phyloP scores from a whole-genome alignment of 2,888 invertebrate genomes.

The Aphidoletes aphidimyza region DNA sequence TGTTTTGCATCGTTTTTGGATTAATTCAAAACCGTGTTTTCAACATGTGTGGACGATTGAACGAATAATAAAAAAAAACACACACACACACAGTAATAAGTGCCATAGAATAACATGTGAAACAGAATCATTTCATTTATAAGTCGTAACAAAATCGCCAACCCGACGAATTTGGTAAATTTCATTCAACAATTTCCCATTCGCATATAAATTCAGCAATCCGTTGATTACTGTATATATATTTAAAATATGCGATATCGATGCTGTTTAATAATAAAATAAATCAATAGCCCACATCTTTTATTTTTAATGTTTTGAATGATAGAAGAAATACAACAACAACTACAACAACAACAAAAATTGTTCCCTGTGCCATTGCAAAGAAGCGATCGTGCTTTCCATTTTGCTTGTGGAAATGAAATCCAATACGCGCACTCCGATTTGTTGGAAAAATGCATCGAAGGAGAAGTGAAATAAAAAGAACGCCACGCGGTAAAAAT shows the following conservation, averaged over 20 bases:
- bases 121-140: constrained; percentile 1
- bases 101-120: background rate
- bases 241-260: background rate
- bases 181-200: constrained; percentile 10
- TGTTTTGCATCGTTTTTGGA: background rate
- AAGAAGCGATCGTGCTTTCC: background rate
- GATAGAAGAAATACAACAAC: too few species aligned
- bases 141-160: constrained; percentile 15
- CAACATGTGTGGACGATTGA: too few species aligned
- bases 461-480: background rate
- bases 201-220: constrained; percentile 20
- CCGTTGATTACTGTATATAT: background rate
- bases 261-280: constrained; percentile 38
- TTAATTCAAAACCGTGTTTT: too few species aligned
- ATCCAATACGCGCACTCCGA: background rate
- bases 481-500: constrained; percentile 8
- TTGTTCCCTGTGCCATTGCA: too few species aligned
- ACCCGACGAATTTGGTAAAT: constrained; percentile 18
- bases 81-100: background rate
- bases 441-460: background rate
- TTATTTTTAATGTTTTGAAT: background rate
- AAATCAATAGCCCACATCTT: constrained; percentile 45
- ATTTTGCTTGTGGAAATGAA: background rate
- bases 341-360: too few species aligned
- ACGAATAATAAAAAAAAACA: background rate